A percentile compares a stretch with the other conserved stretches of the same genome.
These are phyloP conservation scores for Hirtodrosophila histrioides DNA, from an alignment of 2,888 invertebrate species.

Conservation along the genomic window DNA sequence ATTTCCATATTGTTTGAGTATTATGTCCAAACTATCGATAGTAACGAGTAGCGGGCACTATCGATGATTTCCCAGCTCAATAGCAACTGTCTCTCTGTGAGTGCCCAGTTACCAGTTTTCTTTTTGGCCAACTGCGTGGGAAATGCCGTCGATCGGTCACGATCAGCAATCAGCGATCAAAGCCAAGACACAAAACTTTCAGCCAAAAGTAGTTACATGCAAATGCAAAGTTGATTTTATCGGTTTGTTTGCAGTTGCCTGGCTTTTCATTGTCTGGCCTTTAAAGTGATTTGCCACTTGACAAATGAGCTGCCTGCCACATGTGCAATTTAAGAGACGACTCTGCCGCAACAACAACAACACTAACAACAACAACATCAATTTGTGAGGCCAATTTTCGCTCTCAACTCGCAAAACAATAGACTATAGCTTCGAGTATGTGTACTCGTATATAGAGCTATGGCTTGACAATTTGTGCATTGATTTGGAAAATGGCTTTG, in stretches of 20 bases:
- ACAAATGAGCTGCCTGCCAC: conserved; percentile 76
- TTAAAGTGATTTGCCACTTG: conserved; percentile 76
- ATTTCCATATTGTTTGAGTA: too few species aligned
- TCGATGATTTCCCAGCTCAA: too few species aligned
- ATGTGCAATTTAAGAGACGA: conserved; percentile 75
- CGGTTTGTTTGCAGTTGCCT: conserved; percentile 40
- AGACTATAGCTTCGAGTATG: conserved; percentile 19
- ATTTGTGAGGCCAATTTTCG: conserved; percentile 69
- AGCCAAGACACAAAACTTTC: conserved; percentile 44
- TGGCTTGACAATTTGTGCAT: conserved; percentile 76
- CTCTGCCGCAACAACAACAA: conserved; percentile 30
- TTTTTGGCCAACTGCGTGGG: conserved; percentile 62
- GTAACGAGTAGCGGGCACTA: too few species aligned
- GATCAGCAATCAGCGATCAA: conserved; percentile 50
- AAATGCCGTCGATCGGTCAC: conserved; percentile 76
- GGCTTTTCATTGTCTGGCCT: conserved; percentile 48
- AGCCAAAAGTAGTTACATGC: conserved; percentile 47
- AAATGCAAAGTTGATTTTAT: conserved; percentile 72
- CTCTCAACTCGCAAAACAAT: conserved; percentile 31
- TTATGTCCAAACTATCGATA: too few species aligned
- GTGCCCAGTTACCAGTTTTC: conserved; percentile 25
- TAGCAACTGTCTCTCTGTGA: too few species aligned
- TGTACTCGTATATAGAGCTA: conserved; percentile 16
- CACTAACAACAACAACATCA: conserved; percentile 37
- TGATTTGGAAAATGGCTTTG: conserved; percentile 73